Conservation (phyloP, 2,888 invertebrate genomes). For the Eristalis tenax region DNA sequence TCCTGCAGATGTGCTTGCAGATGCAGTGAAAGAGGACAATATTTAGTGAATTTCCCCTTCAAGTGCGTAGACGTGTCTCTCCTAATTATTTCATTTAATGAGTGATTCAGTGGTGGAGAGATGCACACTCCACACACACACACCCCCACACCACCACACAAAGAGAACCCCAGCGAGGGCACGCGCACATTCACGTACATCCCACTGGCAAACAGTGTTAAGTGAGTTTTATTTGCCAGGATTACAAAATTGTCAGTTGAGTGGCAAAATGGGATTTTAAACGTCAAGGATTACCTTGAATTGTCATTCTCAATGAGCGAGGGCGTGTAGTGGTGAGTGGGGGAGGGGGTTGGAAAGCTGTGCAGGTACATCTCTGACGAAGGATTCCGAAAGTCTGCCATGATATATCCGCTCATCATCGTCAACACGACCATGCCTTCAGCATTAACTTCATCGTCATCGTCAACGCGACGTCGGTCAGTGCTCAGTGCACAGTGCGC, state of each 20-base stretch:
- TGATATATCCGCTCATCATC: slow-evolving; percentile 38
- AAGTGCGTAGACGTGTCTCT: slow-evolving; percentile 65
- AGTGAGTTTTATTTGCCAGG: slow-evolving; percentile 60
- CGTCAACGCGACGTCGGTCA: not conserved
- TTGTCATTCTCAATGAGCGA: slow-evolving; percentile 36
- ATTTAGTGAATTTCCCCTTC: slow-evolving; percentile 51
- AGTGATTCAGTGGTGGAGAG: not conserved
- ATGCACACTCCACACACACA: not conserved
- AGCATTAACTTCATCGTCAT: not conserved
- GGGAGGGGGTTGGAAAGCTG: not conserved
- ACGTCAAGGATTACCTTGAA: slow-evolving; percentile 70
- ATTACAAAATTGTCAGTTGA: slow-evolving; percentile 63
- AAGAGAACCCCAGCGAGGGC: not conserved
- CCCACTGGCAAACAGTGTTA: slow-evolving; percentile 24
- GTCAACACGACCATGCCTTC: not conserved
- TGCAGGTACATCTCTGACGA: slow-evolving; percentile 18
- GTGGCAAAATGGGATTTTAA: slow-evolving; percentile 60
- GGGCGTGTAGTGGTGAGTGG: not conserved
- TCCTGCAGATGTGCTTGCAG: slow-evolving; percentile 9
- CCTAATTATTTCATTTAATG: slow-evolving; percentile 69
- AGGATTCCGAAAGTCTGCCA: slow-evolving; percentile 43
- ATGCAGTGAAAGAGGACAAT: slow-evolving; percentile 11
- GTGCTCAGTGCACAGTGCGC: not conserved
- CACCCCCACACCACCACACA: not conserved
- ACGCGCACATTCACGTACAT: not conserved